Base-by-base conservation (phyloP, 2,797 vertebrate species). In the Selene dorsalis region DNA sequence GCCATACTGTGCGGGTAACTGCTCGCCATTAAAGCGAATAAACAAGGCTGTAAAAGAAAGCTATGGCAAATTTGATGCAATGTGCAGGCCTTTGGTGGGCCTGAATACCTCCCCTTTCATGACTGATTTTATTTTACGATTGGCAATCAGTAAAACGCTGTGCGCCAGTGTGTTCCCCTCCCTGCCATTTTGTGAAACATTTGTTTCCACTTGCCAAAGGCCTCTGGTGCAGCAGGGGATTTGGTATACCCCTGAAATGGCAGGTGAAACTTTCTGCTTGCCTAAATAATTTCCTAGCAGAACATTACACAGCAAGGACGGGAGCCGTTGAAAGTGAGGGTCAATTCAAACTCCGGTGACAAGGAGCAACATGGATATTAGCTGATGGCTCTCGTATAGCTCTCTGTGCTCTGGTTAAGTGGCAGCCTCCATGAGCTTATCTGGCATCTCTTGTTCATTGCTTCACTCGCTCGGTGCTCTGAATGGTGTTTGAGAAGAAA, bases 71-170 rank as follows among this genome's bases (percentile, higher is more conserved):
- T 91, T 93, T 91, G 85, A 91, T 78, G 74, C 80, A 90, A 93
- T 58, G 72, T 79, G 82, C 86, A 82, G 83, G 87, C 85, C 85
- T 91, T 89, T 86, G 82, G 80, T 79, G 85, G 81, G 83, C 87
- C 88, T 88, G 80, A 79, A 89, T 73, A 80, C 94, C 94, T 90
- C 91, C 93, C 91, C 70, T 96, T 97, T 96, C 95, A 95, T 93
- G 94, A 91, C 95, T 92, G 84, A 90, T 91, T 93, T 94, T 95
- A 90, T 93, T 96, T 96, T 95, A 96, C 94, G 94, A 95, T 96
- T 93, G 94, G 93, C 94, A 96, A 94, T 96, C 94, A 94, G 92
- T 89, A 92, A 95, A 96, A 95, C 92, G 91, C 93, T 83, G 90
- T 91, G 92, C 92, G 94, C 94, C 91, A 94, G 93, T 84, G 93